A percentile compares a stretch with the other conserved stretches of the same genome.
These are phyloP conservation scores for Trissolcus japonicus DNA, from an alignment of 2,888 invertebrate genomes.

Conservation along the genomic window DNA sequence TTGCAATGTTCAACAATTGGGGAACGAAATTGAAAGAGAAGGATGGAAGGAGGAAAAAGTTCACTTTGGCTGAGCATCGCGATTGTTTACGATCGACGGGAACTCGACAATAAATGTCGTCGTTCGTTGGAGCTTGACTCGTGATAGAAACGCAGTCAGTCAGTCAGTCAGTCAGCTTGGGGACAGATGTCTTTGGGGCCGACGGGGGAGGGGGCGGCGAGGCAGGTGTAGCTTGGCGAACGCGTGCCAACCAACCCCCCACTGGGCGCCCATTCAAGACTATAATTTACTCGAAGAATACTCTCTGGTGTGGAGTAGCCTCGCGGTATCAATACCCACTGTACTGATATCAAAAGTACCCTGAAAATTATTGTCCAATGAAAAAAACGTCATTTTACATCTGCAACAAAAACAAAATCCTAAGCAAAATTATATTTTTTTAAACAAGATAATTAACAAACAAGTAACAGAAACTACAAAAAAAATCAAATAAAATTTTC, in stretches of 20 bases:
- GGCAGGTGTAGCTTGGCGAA: constrained; percentile 73
- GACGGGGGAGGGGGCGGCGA: constrained; percentile 65
- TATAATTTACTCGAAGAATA: constrained; percentile 77
- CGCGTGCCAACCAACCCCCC: constrained; percentile 76
- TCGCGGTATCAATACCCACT: constrained; percentile 67
- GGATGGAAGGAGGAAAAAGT: constrained; percentile 9
- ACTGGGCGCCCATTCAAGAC: constrained; percentile 75
- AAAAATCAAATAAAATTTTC: too few relatives aligned
- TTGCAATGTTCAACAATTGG: background rate
- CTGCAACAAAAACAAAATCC: background rate
- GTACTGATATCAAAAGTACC: constrained; percentile 36
- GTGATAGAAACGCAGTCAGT: constrained; percentile 63
- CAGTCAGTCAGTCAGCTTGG: constrained; percentile 59
- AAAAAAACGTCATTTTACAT: too few relatives aligned
- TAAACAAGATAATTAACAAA: too few relatives aligned
- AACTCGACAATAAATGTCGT: constrained; percentile 62
- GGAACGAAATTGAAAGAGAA: background rate
- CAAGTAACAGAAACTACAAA: too few relatives aligned
- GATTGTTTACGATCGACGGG: constrained; percentile 55
- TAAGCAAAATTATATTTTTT: background rate
- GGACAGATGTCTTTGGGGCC: constrained; percentile 74
- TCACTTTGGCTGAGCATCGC: constrained; percentile 37
- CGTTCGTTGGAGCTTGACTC: constrained; percentile 66
- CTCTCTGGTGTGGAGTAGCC: constrained; percentile 62
- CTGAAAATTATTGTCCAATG: constrained; percentile 16